Evolutionary conservation across 2,888 invertebrate genomes (phyloP).

Genomic region (Tetanocera ferruginea): DNA sequence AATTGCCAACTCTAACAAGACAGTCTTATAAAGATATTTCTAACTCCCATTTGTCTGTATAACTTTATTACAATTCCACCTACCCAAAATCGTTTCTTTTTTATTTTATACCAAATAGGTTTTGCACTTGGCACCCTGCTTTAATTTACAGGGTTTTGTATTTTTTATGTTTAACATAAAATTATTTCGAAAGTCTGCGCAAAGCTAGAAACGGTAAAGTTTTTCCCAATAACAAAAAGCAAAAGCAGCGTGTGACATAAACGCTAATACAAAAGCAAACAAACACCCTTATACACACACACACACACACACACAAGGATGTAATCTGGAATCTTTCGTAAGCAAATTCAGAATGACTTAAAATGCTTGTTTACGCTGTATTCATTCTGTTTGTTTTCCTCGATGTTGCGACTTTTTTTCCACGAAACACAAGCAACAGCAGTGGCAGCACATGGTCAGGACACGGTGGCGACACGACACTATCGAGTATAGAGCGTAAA

Average conservation of each 20-base stretch:
- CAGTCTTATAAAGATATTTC: no score
- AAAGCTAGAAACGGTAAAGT: not conserved
- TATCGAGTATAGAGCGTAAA: not conserved
- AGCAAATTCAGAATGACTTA: conserved; percentile 32
- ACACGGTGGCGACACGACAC: not conserved
- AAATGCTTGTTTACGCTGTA: conserved; percentile 35
- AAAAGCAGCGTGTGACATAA: not conserved
- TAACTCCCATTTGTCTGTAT: no score
- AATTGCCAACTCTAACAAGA: no score
- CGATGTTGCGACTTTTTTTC: not conserved
- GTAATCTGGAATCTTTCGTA: conserved; percentile 21
- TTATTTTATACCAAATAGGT: not conserved
- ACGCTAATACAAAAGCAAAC: conserved; percentile 3
- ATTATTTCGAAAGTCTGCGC: conserved; percentile 4
- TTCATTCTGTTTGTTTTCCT: conserved; percentile 21
- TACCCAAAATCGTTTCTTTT: not conserved
- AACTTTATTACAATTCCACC: conserved; percentile 1
- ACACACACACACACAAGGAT: conserved; percentile 8
- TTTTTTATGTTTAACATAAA: not conserved
- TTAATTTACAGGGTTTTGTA: not conserved
- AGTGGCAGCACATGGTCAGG: not conserved
- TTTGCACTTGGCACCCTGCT: not conserved
- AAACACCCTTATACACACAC: not conserved
- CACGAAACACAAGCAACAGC: not conserved
- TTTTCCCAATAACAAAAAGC: not conserved